Evolutionary conservation across 2,113 vertebrate species (phyloP).

Genomic region (Illadopsis cleaveri): DNA sequence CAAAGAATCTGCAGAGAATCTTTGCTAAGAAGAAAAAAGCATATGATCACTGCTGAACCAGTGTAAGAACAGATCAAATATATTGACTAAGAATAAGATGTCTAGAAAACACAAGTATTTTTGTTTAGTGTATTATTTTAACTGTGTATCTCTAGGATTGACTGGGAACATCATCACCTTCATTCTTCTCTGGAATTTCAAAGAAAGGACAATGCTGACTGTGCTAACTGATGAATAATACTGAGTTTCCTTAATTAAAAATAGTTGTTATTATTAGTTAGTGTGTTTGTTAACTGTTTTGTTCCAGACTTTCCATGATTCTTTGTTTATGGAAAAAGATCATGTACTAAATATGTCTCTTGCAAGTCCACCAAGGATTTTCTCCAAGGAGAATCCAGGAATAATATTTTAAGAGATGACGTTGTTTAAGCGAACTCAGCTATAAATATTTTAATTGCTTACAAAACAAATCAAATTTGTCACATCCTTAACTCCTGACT

Average conservation of each 20-base stretch:
- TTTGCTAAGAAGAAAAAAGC: background rate
- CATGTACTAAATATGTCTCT: background rate
- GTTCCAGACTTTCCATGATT: background rate
- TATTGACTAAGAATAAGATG: background rate
- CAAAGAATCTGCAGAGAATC: background rate
- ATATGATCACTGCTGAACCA: background rate
- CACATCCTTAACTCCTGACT: background rate
- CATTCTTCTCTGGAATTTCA: background rate
- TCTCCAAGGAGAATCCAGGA: constrained; percentile 27
- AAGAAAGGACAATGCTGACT: background rate
- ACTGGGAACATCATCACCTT: background rate
- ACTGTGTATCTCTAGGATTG: background rate
- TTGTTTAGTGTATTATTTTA: background rate
- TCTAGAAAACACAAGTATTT: background rate
- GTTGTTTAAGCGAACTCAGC: background rate
- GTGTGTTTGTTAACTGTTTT: background rate
- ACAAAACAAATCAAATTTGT: background rate
- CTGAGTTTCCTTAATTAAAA: background rate
- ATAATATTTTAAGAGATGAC: background rate
- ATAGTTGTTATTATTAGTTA: background rate
- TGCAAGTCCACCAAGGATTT: background rate
- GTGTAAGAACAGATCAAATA: background rate
- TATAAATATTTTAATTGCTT: constrained; percentile 47
- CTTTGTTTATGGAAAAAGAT: constrained; percentile 23
- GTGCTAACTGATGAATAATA: background rate